phyloP scores from a whole-genome alignment of 2,797 vertebrate species.

The Pristis pectinata region DNA sequence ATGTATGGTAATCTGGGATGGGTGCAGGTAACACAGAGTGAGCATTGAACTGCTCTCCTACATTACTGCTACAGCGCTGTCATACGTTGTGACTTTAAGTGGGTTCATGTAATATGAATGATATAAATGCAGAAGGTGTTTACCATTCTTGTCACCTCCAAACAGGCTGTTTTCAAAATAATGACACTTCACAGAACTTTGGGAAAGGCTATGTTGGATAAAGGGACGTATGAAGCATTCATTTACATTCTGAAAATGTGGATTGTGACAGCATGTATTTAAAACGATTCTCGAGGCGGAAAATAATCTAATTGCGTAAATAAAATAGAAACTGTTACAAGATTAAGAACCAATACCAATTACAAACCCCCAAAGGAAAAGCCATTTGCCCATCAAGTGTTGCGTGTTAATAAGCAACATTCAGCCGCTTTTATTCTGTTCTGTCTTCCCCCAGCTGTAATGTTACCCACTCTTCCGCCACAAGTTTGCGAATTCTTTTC shows the following conservation, averaged over 20 bases:
- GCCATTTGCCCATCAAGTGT: neutral
- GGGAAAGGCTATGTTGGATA: neutral
- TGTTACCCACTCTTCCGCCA: no score
- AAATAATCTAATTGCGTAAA: conserved; percentile 17
- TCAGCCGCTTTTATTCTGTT: neutral
- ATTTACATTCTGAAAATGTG: neutral
- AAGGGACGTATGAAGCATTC: neutral
- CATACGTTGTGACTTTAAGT: conserved; percentile 29
- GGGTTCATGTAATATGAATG: conserved; percentile 33
- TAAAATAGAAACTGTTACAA: conserved; percentile 15
- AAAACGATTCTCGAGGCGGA: neutral
- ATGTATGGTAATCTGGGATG: conserved; percentile 13
- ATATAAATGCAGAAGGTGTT: conserved; percentile 19
- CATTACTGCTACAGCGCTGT: conserved; percentile 11
- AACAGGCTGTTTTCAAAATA: conserved; percentile 32
- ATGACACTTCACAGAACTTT: conserved; percentile 28
- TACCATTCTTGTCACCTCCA: conserved; percentile 25
- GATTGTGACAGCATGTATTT: neutral
- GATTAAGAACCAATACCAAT: conserved; percentile 25
- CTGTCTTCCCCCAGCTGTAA: neutral
- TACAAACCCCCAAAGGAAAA: conserved; percentile 14
- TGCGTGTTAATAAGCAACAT: neutral
- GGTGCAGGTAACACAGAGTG: neutral
- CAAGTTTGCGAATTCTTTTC: conserved; percentile 16
- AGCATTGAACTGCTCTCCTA: neutral